Evolutionary conservation across 23 tunicate genomes (phyloP).

Genomic region (Phallusia fumigata): DNA sequence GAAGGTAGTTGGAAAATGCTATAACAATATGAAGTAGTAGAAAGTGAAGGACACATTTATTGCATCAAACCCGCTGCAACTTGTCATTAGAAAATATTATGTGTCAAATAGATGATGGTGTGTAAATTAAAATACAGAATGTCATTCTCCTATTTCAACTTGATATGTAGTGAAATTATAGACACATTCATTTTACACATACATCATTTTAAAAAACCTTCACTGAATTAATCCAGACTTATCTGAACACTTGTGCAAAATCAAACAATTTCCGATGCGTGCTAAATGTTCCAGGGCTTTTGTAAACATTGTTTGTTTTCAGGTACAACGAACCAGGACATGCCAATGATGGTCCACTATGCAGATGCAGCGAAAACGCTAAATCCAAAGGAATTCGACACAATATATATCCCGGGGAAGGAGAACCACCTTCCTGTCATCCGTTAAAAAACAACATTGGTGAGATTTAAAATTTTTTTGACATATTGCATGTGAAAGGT

Average conservation of each 20-base stretch:
- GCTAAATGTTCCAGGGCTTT: no score
- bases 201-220: no score
- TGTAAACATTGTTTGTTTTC: background rate
- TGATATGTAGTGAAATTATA: no score
- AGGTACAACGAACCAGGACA: slow-evolving; percentile 90
- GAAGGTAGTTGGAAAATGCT: background rate
- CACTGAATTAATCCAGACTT: no score
- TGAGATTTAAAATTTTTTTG: background rate
- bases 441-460: slow-evolving; percentile 70
- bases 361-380: slow-evolving; percentile 59
- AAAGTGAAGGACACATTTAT: background rate
- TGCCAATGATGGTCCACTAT: slow-evolving; percentile 95
- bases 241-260: no score
- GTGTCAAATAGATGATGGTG: no score
- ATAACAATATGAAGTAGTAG: background rate
- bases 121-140: no score
- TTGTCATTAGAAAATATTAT: no score
- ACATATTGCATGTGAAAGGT: no score
- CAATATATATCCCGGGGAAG: slow-evolving; percentile 91
- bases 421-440: slow-evolving; percentile 44
- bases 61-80: background rate
- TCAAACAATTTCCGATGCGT: no score
- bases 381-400: slow-evolving; percentile 84
- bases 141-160: no score
- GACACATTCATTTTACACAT: no score